Evolutionary conservation across 2,888 invertebrate genomes (phyloP), one percentile per base, ranked within the genome.

Genomic region (Sinhomidia bicolor): DNA sequence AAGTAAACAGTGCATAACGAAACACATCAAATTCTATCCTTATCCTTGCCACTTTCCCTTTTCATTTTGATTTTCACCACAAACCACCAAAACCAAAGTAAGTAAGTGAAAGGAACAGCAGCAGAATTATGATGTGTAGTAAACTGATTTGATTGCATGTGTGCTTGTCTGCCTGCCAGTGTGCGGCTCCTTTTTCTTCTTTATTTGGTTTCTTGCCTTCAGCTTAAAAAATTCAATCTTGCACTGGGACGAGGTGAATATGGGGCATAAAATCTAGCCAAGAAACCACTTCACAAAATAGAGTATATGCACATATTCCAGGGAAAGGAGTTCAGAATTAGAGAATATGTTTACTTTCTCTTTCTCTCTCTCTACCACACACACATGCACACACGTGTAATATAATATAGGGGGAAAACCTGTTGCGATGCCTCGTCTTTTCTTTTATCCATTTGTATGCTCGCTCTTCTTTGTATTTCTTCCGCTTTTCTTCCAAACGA

Each of bases 161-260:
- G n/a, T 62, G 1, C 9, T 1, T 20, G 17, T 54, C 41, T 41
- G 41, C 5, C 5, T 41, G n/a, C n/a, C n/a, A n/a, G 12, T 2
- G 51, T 44, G 17, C 1, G 2, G 3, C n/a, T 14, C 2, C 32
- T 62, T 62, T 4, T 29, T 29, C 9, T 14, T 62, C 12, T 62
- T 62, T 14, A 57, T 4, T 57, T 14, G 62, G n/a, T n/a, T n/a
- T n/a, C n/a, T n/a, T n/a, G n/a, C n/a, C n/a, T n/a, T n/a, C n/a
- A n/a, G 10, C n/a, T n/a, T 9, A 62, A n/a, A 62, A 32, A 57
- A 62, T 32, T 62, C n/a, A 62, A 62, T 62, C 62, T 62, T 62
- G 26, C 32, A 1, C 32, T 32, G 62, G 32, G 14, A 5, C 17
- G 51, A n/a, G 3, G 41, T 7, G 9, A 41, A 41, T 5, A 20